Percentiles rank a stretch among this genome's conserved stretches.
These are phyloP conservation scores for Cavia porcellus DNA, from an alignment of 2,113 vertebrate genomes.

Conservation along the genomic window DNA sequence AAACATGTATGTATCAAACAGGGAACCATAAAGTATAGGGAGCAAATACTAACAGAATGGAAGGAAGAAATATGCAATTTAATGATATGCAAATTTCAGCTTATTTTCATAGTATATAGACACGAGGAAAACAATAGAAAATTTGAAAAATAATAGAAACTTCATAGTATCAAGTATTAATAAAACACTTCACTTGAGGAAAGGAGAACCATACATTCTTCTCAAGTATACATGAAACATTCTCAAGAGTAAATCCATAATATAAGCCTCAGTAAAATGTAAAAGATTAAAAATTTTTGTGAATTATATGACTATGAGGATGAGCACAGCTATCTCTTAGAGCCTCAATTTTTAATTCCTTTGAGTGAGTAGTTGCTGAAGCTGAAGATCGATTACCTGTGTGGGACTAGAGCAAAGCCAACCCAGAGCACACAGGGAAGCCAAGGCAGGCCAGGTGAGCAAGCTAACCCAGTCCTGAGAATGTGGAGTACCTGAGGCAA, in stretches of 20 bases:
- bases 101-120: neutral
- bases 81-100: too few relatives aligned
- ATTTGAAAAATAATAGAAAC: neutral
- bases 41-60: neutral
- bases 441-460: neutral
- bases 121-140: neutral
- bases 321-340: neutral
- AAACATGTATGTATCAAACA: neutral
- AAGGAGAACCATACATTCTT: neutral
- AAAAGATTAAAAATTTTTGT: neutral
- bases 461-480: neutral
- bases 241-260: neutral
- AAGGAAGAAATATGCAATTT: neutral
- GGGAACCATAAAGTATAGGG: neutral
- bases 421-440: too few relatives aligned
- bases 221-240: neutral
- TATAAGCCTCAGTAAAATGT: neutral
- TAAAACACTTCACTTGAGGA: neutral
- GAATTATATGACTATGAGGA: neutral
- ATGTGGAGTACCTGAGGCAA: too few relatives aligned
- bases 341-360: neutral
- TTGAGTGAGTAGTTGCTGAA: neutral
- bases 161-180: neutral
- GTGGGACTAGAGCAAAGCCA: neutral
- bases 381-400: neutral